phyloP scores from a whole-genome alignment of 2,888 invertebrate species.

The Steromphala cineraria region DNA sequence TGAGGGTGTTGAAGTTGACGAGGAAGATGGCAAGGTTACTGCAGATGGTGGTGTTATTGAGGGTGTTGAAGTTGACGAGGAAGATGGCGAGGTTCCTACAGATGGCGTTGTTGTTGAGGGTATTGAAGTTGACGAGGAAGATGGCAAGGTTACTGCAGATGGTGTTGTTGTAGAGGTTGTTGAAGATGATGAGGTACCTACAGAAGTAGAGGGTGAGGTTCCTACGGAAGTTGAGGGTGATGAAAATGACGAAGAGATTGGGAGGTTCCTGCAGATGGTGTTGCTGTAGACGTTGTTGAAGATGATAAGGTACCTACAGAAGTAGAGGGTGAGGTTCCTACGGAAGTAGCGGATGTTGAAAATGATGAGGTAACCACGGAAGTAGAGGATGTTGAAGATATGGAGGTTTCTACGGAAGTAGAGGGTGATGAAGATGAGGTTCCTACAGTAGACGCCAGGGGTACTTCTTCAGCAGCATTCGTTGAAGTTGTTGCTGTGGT shows the following conservation, averaged over 20 bases:
- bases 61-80: too few relatives aligned
- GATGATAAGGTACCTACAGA: background rate
- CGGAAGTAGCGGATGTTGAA: background rate
- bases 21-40: too few relatives aligned
- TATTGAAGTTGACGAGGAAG: too few relatives aligned
- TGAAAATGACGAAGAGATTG: background rate
- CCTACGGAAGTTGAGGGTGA: background rate
- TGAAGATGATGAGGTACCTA: background rate
- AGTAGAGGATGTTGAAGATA: slow-evolving; percentile 6
- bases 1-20: too few relatives aligned
- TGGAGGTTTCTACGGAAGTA: slow-evolving; percentile 2
- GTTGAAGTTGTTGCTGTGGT: background rate
- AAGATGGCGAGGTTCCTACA: background rate
- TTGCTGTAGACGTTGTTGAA: background rate
- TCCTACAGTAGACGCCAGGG: background rate
- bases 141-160: too few relatives aligned
- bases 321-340: background rate
- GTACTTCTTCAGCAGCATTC: background rate
- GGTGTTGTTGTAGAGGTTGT: background rate
- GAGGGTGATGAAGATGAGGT: too few relatives aligned
- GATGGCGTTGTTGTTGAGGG: background rate
- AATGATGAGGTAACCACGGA: background rate
- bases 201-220: background rate
- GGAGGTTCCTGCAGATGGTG: background rate
- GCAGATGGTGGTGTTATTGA: too few relatives aligned